Conservation (phyloP, 2,113 vertebrate genomes). For the Edolisoma coerulescens region DNA sequence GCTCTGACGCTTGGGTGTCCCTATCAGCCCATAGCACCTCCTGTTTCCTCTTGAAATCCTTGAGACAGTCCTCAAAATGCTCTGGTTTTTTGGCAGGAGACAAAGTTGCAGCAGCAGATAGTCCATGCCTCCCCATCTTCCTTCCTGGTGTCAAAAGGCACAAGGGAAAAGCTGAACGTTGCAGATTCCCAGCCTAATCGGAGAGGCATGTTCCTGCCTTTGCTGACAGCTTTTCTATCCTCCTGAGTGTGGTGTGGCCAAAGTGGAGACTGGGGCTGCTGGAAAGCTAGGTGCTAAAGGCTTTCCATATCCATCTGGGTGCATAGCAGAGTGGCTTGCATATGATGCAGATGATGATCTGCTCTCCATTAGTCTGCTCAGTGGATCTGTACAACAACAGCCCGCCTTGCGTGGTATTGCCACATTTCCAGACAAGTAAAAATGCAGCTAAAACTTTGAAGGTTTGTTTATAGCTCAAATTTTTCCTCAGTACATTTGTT, state of each 20-base stretch:
- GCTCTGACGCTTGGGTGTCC: neutral
- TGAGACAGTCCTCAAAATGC: neutral
- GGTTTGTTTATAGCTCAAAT: slow-evolving; percentile 28
- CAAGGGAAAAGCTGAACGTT: neutral
- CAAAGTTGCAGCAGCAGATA: neutral
- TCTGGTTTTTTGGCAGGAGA: neutral
- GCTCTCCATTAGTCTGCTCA: neutral
- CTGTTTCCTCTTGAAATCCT: neutral
- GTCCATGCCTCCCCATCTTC: neutral
- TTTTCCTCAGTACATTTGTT: slow-evolving; percentile 16
- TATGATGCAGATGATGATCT: neutral
- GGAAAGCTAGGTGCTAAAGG: neutral
- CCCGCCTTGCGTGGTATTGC: neutral
- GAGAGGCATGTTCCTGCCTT: neutral
- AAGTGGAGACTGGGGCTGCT: neutral
- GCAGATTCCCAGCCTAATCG: neutral
- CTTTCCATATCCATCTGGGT: neutral
- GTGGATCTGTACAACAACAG: neutral
- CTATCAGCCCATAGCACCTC: neutral
- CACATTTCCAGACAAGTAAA: slow-evolving; percentile 42
- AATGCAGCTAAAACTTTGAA: slow-evolving; percentile 21
- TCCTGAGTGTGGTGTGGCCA: neutral
- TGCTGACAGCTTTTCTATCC: neutral
- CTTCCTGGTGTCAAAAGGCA: neutral
- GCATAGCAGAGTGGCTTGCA: neutral